phyloP scores from a whole-genome alignment of 2,797 vertebrate genomes.

The Poeciliopsis paucimaculata region DNA sequence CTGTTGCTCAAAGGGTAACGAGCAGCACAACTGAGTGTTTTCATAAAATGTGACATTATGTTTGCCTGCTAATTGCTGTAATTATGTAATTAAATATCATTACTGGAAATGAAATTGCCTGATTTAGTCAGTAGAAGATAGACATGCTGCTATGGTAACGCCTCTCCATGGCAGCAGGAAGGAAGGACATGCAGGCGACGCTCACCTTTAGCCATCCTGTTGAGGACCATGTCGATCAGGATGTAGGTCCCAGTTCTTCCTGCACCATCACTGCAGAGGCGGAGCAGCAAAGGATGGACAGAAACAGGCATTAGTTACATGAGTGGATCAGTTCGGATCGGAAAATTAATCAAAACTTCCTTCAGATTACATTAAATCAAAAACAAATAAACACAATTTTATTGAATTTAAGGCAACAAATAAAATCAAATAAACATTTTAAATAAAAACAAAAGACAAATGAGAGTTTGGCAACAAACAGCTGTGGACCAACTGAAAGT shows the following conservation, averaged over 20 bases:
- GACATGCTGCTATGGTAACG: conserved; percentile 71
- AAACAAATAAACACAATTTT: background rate
- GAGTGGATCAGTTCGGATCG: conserved; percentile 4
- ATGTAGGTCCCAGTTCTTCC: conserved; percentile 95
- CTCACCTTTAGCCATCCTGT: conserved; percentile 99
- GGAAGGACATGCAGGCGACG: conserved; percentile 7
- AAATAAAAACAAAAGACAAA: background rate
- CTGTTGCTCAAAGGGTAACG: background rate
- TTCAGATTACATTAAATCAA: background rate
- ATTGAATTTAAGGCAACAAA: background rate
- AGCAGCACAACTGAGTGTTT: conserved; percentile 3
- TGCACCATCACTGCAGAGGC: conserved; percentile 86
- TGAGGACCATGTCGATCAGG: conserved; percentile 99
- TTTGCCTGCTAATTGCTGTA: conserved; percentile 9
- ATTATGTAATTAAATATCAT: conserved; percentile 38
- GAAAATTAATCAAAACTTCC: background rate
- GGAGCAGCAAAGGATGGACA: conserved; percentile 63
- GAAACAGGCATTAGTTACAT: conserved; percentile 1
- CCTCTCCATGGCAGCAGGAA: conserved; percentile 22
- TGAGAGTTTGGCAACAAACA: too few species aligned
- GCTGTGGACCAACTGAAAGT: too few species aligned
- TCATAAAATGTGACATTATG: conserved; percentile 25
- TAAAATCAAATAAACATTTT: background rate
- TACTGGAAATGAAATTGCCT: conserved; percentile 14
- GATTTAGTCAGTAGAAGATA: background rate